phyloP scores from a whole-genome alignment of 2,797 vertebrate species.

The Brotogeris chrysoptera region DNA sequence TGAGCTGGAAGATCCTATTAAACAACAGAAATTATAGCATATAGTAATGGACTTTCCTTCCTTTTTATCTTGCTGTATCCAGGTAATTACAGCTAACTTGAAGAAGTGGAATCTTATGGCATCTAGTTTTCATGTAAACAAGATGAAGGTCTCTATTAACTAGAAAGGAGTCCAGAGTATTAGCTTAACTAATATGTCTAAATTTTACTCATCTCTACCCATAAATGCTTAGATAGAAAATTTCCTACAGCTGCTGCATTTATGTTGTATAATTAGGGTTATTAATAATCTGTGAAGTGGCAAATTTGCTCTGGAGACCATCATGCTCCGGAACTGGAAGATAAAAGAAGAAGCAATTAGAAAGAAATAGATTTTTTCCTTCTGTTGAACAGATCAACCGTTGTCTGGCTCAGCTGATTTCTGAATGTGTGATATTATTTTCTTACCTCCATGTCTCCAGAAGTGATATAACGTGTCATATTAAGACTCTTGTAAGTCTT shows the following conservation, averaged over 20 bases:
- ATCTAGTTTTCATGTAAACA: background rate
- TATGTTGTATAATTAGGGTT: background rate
- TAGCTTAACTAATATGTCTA: background rate
- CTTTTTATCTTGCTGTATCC: background rate
- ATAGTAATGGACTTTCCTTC: background rate
- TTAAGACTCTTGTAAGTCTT: background rate
- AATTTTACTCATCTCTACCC: background rate
- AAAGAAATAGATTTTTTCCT: background rate
- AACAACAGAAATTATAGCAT: background rate
- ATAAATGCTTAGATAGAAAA: background rate
- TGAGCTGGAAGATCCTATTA: background rate
- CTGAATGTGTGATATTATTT: background rate
- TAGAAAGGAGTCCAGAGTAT: background rate
- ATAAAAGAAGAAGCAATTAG: background rate
- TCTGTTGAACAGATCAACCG: background rate
- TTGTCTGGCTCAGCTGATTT: background rate
- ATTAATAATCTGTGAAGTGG: background rate
- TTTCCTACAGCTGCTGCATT: background rate
- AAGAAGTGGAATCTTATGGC: background rate
- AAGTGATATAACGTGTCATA: background rate
- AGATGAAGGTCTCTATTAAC: background rate
- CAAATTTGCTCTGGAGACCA: background rate
- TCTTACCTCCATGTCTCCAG: background rate
- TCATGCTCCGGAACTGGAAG: fast-evolving
- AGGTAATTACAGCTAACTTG: background rate